These are phyloP conservation scores for Mya arenaria DNA, from an alignment of 1,140 invertebrate genomes.

Conservation along the genomic window DNA sequence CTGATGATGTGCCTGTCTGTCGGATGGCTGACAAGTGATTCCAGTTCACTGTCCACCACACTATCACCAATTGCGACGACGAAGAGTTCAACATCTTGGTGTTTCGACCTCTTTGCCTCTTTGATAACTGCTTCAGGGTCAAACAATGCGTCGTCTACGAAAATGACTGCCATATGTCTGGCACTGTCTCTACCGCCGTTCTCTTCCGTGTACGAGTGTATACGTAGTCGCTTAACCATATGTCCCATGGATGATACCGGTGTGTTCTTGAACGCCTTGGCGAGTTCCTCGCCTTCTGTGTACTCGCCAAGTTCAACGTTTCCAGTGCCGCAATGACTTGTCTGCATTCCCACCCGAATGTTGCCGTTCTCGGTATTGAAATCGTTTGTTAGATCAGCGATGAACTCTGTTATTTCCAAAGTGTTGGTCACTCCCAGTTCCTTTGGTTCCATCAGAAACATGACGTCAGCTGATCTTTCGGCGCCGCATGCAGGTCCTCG, in stretches of 20 bases:
- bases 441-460: slow-evolving; percentile 43
- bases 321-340: slow-evolving; percentile 16
- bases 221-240: slow-evolving; percentile 51
- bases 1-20: slow-evolving; percentile 58
- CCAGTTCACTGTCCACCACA: slow-evolving; percentile 58
- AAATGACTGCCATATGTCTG: slow-evolving; percentile 61
- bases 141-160: slow-evolving; percentile 70
- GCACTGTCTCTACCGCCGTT: slow-evolving; percentile 61
- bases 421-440: slow-evolving; percentile 23
- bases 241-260: background rate
- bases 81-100: slow-evolving; percentile 67
- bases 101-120: slow-evolving; percentile 59
- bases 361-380: slow-evolving; percentile 43
- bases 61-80: slow-evolving; percentile 64
- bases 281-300: background rate
- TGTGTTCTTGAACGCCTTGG: background rate
- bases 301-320: slow-evolving; percentile 27
- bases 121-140: slow-evolving; percentile 52
- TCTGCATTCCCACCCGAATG: slow-evolving; percentile 36
- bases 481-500: slow-evolving; percentile 44
- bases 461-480: slow-evolving; percentile 61
- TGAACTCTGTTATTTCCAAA: slow-evolving; percentile 10
- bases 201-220: slow-evolving; percentile 57
- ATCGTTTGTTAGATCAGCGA: slow-evolving; percentile 18
- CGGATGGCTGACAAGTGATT: slow-evolving; percentile 58